Evolutionary conservation across 2,888 invertebrate species (phyloP), one percentile per base, ranked within the genome.

Genomic region (Campaea margaritaria): DNA sequence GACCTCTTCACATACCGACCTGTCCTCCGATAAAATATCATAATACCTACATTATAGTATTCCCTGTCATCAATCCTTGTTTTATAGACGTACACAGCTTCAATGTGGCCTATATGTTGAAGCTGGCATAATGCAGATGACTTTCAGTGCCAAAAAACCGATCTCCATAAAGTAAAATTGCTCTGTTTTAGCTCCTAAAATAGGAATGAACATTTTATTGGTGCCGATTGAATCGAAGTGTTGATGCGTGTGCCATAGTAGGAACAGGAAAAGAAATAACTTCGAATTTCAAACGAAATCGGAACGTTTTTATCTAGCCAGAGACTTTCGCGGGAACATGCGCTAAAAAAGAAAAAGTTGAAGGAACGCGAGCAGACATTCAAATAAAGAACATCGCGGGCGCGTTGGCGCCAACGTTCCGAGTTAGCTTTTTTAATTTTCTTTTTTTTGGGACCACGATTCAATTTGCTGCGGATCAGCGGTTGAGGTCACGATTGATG

Each of bases 371-470:
- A 76, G 76, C 79, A 82, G 82, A 82, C 85, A 84, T 84, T 87
- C 83, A 86, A 84, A 88, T 89, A 89, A 89, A 89, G 88, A 81
- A 71, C 85, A 84, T 81, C 83, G 73, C 79, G 81, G 84, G 86
- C 87, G 86, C 86, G 86, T 85, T 89, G 91, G 91, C 91, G 91
- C 91, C 91, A 90, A 87, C 89, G 86, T 85, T 86, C 86, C 82
- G 79, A 74, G 83, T 80, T 84, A 83, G 79, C 85, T 87, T 89
- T 89, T 89, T 87, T 44, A 43, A 48, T 55, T 56, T 83, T 83
- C 79, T 84, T 62, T 61, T 67, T 62, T 58, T 54, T 53, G 58
- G 82, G 76, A 71, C 83, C 85, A 84, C 84, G 86, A 83, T 89
- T 89, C 89, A 90, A 90, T 90, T 90, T 90, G 89, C 88, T 87